Evolutionary conservation across 1,140 invertebrate genomes (phyloP).

Genomic region (Goniozus legneri): DNA sequence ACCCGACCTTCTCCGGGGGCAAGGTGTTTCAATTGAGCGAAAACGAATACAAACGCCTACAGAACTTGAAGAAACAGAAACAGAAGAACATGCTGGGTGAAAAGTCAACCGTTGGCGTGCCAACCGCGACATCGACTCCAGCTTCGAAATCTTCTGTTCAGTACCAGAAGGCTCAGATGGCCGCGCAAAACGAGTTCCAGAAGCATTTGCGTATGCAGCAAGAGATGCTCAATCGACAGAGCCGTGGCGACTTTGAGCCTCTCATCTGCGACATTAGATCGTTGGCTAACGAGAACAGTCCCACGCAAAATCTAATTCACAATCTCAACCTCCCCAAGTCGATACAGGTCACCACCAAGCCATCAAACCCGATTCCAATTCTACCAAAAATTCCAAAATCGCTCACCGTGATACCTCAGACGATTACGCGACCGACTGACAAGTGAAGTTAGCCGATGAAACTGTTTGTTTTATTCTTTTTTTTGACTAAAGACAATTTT

Average conservation of each 20-base stretch:
- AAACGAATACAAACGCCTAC: conserved; percentile 39
- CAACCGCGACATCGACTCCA: background rate
- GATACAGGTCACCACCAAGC: conserved; percentile 51
- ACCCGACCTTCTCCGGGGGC: conserved; percentile 23
- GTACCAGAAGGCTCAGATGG: conserved; percentile 39
- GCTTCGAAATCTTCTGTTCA: conserved; percentile 21
- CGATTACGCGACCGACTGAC: conserved; percentile 45
- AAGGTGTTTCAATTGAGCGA: conserved; percentile 48
- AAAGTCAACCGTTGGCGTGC: conserved; percentile 4
- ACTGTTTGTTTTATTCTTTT: background rate
- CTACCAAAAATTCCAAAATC: conserved; percentile 75
- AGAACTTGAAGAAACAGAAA: conserved; percentile 45
- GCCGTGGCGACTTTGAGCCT: conserved; percentile 50
- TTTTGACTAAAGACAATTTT: background rate
- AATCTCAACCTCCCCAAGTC: conserved; percentile 51
- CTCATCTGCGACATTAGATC: conserved; percentile 50
- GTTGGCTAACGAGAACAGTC: conserved; percentile 42
- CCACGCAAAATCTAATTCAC: conserved; percentile 47
- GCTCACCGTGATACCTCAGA: conserved; percentile 70
- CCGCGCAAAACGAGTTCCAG: conserved; percentile 43
- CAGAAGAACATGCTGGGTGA: conserved; percentile 38
- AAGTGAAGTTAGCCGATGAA: conserved; percentile 34
- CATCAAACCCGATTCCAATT: conserved; percentile 41
- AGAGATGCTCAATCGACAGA: conserved; percentile 48
- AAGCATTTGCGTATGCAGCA: conserved; percentile 49